A percentile compares a stretch with the other conserved stretches of the same genome.
Evolutionary conservation across 2,888 invertebrate genomes (phyloP).

Genomic region (Stratiomys singularior): DNA sequence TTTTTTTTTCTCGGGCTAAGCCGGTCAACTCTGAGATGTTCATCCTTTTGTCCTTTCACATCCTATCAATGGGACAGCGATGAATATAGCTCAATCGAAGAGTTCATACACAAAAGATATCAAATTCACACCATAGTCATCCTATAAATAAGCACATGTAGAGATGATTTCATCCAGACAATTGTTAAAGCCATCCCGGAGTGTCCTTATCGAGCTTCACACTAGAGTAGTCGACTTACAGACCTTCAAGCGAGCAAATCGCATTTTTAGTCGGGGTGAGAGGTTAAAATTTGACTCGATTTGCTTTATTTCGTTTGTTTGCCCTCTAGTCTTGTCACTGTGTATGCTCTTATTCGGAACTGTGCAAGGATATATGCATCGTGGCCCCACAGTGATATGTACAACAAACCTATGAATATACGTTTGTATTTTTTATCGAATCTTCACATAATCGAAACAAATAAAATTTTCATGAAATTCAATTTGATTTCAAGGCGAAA

Average conservation of each 20-base stretch:
- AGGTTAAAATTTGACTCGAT: slow-evolving; percentile 22
- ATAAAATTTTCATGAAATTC: slow-evolving; percentile 47
- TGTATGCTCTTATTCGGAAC: neutral
- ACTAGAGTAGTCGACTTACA: slow-evolving; percentile 1
- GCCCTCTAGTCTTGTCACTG: slow-evolving; percentile 17
- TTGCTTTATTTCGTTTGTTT: slow-evolving; percentile 10
- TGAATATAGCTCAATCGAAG: slow-evolving; percentile 18
- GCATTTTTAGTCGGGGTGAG: slow-evolving; percentile 16
- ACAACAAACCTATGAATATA: neutral
- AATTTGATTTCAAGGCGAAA: slow-evolving; percentile 22
- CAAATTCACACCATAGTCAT: slow-evolving; percentile 27
- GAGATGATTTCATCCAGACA: slow-evolving; percentile 28
- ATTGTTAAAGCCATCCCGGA: slow-evolving; percentile 30
- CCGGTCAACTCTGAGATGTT: neutral
- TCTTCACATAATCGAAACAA: slow-evolving; percentile 46
- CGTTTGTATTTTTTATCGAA: slow-evolving; percentile 23
- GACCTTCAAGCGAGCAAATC: neutral
- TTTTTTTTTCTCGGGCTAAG: neutral
- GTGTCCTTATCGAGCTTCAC: slow-evolving; percentile 28
- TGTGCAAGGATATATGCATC: no score
- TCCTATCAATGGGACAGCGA: neutral
- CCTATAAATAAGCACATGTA: slow-evolving; percentile 12
- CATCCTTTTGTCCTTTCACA: neutral
- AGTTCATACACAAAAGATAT: neutral
- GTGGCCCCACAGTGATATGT: neutral